These are phyloP conservation scores for Acanthopagrus latus DNA, from an alignment of 2,797 vertebrate species.

Conservation along the genomic window DNA sequence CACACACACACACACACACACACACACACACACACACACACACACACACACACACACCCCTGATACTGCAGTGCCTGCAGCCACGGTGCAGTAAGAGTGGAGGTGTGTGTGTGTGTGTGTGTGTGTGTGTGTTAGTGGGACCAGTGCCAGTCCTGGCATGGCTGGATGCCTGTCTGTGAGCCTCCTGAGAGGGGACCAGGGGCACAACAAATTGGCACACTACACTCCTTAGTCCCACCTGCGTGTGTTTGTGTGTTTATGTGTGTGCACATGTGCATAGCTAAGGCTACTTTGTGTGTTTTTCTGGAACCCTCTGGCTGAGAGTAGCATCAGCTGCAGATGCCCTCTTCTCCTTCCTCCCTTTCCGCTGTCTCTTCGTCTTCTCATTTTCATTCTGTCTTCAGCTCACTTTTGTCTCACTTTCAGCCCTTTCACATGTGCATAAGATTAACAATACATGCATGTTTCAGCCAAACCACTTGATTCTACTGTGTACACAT, in stretches of 20 bases:
- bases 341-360: constrained; percentile 47
- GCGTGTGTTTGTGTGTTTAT: constrained; percentile 69
- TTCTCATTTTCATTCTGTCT: constrained; percentile 27
- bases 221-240: constrained; percentile 77
- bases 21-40: constrained; percentile 23
- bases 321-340: constrained; percentile 71
- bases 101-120: constrained; percentile 11
- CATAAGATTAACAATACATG: not conserved
- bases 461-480: constrained; percentile 18
- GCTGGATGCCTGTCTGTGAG: constrained; percentile 74
- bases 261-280: constrained; percentile 45
- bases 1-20: constrained; percentile 13
- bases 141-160: constrained; percentile 79
- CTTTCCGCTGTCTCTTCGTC: constrained; percentile 24
- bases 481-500: constrained; percentile 22
- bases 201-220: constrained; percentile 82
- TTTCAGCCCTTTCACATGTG: constrained; percentile 12
- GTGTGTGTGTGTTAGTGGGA: constrained; percentile 68
- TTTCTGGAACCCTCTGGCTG: constrained; percentile 69
- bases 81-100: constrained; percentile 44
- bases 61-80: constrained; percentile 63
- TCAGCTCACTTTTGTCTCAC: constrained; percentile 32
- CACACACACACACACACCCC: constrained; percentile 33
- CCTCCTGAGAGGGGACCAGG: constrained; percentile 81
- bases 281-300: constrained; percentile 59